These are phyloP conservation scores for Chalcis sispes DNA, from an alignment of 2,888 invertebrate genomes.

Conservation along the genomic window DNA sequence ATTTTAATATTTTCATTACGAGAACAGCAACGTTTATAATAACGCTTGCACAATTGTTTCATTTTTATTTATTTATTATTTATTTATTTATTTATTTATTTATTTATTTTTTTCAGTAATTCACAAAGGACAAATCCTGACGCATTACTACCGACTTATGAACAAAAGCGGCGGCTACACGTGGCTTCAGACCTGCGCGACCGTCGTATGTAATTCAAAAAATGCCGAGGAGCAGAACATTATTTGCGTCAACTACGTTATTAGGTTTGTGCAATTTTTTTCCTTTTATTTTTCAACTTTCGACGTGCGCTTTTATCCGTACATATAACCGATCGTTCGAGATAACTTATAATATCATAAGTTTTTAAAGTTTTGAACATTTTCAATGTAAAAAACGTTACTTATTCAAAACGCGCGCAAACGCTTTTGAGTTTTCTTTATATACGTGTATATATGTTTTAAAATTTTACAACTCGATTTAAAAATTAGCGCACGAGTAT, in stretches of 20 bases:
- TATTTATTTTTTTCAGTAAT: conserved; percentile 88
- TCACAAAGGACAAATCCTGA: conserved; percentile 96
- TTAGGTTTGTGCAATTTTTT: conserved; percentile 83
- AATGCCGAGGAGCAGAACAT: conserved; percentile 98
- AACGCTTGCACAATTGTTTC: not conserved
- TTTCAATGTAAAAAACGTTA: no score
- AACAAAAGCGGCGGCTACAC: conserved; percentile 97
- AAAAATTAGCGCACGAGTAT: no score
- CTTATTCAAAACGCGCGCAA: no score
- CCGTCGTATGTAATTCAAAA: conserved; percentile 96
- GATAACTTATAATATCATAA: no score
- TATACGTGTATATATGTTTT: no score
- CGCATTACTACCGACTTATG: conserved; percentile 96
- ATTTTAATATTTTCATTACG: not conserved
- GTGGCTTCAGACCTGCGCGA: conserved; percentile 98
- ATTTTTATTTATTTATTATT: not conserved
- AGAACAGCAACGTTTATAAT: not conserved
- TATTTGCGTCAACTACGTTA: conserved; percentile 97
- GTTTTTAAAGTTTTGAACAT: no score
- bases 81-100: no score
- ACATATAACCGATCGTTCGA: no score
- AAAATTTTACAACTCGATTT: no score
- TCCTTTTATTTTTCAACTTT: not conserved
- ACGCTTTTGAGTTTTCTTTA: no score
- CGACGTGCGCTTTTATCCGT: not conserved